Evolutionary conservation across 2,113 vertebrate genomes (phyloP), one percentile per base, ranked within the genome.

Genomic region (Pipra filicauda): DNA sequence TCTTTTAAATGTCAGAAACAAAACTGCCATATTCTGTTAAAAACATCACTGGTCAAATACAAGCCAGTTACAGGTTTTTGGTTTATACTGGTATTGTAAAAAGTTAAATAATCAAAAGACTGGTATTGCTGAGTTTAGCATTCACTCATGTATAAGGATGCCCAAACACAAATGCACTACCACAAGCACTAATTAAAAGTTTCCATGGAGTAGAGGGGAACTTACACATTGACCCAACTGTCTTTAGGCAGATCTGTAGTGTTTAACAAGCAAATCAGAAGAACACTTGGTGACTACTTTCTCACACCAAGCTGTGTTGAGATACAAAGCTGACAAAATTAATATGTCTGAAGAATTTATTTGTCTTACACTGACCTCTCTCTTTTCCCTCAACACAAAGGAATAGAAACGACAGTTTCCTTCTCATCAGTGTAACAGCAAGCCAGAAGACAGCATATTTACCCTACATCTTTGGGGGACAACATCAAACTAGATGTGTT

Each of bases 401-500:
- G n/a, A 73, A 84, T 26, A 61, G 49, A 92, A 93, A 75, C 55
- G 67, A 61, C 39, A 85, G 21, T 28, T 89, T 91, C 80, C 64
- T 90, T 51, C 92, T 71, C 41, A n/a, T 89, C 71, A 35, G n/a
- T 14, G 11, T 52, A 95, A 80, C 17, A 96, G 72, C 28, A 90
- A 84, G 69, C n/a, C 31, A 90, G 82, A 88, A 91, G 62, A 83
- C 51, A 78, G 35, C n/a, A 27, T 55, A 48, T 69, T 82, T 79
- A 52, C 17, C 77, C 46, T 85, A 62, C 57, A 39, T 95, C 95
- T 72, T 78, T 33, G 62, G 88, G 75, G 19, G 48, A 91, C 81
- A 62, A 57, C 71, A 95, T 77, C 39, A 97, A 97, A 97, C 93
- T 73, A 37, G 46, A 62, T 43, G 33, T 61, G 61, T 44, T 92